Conservation (phyloP, 2,797 vertebrate genomes). For the Potorous gilbertii region DNA sequence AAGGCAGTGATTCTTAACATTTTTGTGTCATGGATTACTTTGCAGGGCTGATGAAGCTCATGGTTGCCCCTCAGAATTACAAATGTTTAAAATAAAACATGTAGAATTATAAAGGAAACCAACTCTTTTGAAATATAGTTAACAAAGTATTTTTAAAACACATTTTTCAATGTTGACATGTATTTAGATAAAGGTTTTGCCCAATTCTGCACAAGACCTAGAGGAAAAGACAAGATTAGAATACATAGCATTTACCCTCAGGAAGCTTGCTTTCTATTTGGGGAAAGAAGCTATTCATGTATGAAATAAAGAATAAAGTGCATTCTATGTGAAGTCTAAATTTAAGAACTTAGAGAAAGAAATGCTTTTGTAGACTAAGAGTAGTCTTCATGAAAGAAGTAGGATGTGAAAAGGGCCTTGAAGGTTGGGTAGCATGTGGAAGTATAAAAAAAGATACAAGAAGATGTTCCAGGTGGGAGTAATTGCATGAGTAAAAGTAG, state of each 20-base stretch:
- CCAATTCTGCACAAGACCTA: not conserved
- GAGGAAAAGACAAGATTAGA: not conserved
- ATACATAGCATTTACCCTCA: not conserved
- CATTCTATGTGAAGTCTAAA: not conserved
- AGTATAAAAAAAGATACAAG: not conserved
- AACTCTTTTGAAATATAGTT: not conserved
- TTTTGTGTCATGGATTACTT: not conserved
- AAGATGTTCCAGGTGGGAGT: not conserved
- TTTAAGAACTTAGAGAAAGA: not conserved
- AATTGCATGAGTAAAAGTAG: not conserved
- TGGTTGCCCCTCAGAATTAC: not conserved
- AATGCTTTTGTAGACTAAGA: not conserved
- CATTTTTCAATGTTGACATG: not conserved
- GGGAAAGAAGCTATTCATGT: not conserved
- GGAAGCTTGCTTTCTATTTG: not conserved
- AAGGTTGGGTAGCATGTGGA: not conserved
- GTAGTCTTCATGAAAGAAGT: not conserved
- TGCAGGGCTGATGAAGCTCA: not conserved
- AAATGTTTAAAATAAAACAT: not conserved
- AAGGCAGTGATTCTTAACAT: not conserved
- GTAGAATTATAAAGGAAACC: not conserved
- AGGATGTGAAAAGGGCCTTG: not conserved
- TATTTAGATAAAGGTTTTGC: not conserved
- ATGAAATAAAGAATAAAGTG: not conserved
- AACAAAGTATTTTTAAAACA: not conserved